Base-by-base conservation (phyloP, 1,140 invertebrate genomes). In the Zophobas morio region DNA sequence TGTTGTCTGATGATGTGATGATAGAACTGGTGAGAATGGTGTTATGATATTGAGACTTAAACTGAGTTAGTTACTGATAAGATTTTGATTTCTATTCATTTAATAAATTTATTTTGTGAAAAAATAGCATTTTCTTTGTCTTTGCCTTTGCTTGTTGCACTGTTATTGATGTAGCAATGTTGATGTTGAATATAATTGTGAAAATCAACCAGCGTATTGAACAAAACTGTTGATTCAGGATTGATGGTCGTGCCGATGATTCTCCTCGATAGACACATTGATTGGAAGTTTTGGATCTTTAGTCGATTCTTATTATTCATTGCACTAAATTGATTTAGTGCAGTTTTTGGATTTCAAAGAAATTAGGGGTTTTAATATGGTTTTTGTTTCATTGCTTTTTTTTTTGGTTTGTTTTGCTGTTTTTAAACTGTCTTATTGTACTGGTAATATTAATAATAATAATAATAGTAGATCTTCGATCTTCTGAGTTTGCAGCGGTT, bases 101-200 rank as follows among this genome's bases (percentile, higher is more conserved):
- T 35, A 57, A 57, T 57, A 57, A 57, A 57, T 57, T 57, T 57
- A 57, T 57, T 57, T 57, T 57, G 33, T 57, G 56, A 57, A 57
- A 57, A 57, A 57, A 57, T 0, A 57, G 33, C 56, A 57, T 57
- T 37, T 57, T 57, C 36, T 57, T 57, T 46, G 8, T 46, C 8
- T 46, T 4, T 46, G 8, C 42, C 42, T 46, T 46, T 36, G 33
- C 56, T 34, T 57, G 56, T 57, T 57, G 56, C 56, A 57, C 56
- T 57, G 0, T 57, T 57, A 57, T 57, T 57, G 56, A 57, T 57
- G 56, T 57, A 57, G 56, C 33, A 57, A 57, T 35, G 56, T 35
- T 57, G 56, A 57, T 57, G 56, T 36, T 57, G 56, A 57, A 57
- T 57, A 57, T 20, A 20, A 20, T 20, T 20, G 20, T 20, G 20